phyloP scores from a whole-genome alignment of 2,113 vertebrate species.

The Galbula dea region DNA sequence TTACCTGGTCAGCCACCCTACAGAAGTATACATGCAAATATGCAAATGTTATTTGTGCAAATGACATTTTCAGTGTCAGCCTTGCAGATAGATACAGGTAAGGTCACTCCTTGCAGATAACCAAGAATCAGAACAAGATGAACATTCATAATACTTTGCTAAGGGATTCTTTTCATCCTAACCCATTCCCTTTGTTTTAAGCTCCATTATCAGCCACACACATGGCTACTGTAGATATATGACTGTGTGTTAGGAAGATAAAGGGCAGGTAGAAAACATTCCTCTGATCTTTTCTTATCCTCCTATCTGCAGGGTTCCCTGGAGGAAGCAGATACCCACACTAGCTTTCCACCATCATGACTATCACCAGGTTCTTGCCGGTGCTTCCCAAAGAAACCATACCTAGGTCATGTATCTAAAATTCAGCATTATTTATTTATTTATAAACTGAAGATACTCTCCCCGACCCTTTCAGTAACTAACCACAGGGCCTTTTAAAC shows the following conservation, averaged over 20 bases:
- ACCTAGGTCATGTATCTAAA: neutral
- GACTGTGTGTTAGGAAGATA: neutral
- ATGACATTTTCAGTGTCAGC: neutral
- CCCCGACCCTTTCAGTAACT: neutral
- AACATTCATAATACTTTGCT: neutral
- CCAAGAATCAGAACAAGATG: neutral
- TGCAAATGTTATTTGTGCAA: neutral
- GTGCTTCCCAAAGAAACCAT: neutral
- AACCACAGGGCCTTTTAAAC: neutral
- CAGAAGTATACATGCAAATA: neutral
- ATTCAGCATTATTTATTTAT: neutral
- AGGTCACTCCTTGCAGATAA: neutral
- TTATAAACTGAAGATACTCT: neutral
- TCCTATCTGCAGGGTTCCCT: neutral
- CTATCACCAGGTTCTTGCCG: neutral
- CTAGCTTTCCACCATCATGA: neutral
- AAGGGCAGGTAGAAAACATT: constrained; percentile 31
- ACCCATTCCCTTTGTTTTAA: neutral
- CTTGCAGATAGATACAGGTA: neutral
- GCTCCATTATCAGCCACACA: neutral
- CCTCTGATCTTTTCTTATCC: constrained; percentile 24
- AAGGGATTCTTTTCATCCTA: neutral
- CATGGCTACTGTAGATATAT: neutral
- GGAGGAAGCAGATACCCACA: neutral
- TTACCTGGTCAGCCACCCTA: neutral